These are phyloP conservation scores for Rhincodon typus DNA, from an alignment of 2,797 vertebrate genomes.

Conservation along the genomic window DNA sequence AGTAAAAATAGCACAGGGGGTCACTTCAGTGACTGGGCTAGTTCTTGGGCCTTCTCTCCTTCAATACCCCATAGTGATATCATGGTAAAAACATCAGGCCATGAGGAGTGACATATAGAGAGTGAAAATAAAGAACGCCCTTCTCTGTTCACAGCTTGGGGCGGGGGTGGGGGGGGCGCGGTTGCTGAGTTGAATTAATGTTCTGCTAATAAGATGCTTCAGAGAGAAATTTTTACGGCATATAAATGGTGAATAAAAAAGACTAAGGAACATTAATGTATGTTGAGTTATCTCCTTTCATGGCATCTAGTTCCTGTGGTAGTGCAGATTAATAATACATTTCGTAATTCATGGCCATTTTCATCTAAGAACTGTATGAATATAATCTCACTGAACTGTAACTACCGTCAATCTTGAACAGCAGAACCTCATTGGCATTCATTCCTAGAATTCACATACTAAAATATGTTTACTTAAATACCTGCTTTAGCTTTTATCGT, in stretches of 20 bases:
- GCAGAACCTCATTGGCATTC: background rate
- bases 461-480: background rate
- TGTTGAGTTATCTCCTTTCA: background rate
- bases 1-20: background rate
- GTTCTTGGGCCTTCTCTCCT: background rate
- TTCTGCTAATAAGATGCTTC: background rate
- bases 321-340: background rate
- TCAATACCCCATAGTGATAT: background rate
- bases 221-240: background rate
- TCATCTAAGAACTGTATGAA: background rate
- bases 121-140: background rate
- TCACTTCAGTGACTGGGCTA: background rate
- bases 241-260: background rate
- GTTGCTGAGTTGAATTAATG: background rate
- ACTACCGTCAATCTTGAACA: background rate
- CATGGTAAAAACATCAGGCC: too few species aligned
- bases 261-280: background rate
- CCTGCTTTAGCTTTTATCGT: background rate
- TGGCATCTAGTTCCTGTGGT: too few species aligned
- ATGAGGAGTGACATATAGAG: background rate
- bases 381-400: background rate
- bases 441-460: background rate
- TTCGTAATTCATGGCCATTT: background rate
- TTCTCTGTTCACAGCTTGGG: background rate
- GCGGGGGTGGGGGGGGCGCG: background rate